Conservation (phyloP, 2,888 invertebrate species). For the Matsumyia berberina region DNA sequence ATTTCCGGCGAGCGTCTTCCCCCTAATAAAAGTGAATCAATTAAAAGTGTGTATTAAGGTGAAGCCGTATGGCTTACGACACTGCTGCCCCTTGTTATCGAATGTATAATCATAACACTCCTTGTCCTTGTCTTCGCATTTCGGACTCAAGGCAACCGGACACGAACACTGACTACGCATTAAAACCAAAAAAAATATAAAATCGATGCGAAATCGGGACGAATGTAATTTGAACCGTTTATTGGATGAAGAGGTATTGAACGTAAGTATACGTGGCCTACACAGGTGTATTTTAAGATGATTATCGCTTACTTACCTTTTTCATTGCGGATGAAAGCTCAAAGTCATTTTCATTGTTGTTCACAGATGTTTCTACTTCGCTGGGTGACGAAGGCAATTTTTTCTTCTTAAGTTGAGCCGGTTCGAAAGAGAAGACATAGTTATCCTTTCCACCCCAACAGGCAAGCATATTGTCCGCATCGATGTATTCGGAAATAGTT, state of each 20-base stretch:
- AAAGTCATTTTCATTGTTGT: constrained; percentile 57
- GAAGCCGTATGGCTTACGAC: constrained; percentile 35
- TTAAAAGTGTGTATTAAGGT: constrained; percentile 48
- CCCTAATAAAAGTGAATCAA: constrained; percentile 31
- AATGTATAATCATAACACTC: constrained; percentile 56
- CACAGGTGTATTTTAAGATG: not conserved
- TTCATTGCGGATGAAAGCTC: constrained; percentile 19
- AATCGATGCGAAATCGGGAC: constrained; percentile 51
- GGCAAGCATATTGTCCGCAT: constrained; percentile 89
- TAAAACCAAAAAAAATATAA: constrained; percentile 6
- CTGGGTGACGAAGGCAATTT: not conserved
- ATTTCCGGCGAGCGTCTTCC: constrained; percentile 25
- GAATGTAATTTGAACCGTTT: constrained; percentile 28
- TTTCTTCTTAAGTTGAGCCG: constrained; percentile 22
- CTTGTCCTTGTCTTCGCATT: constrained; percentile 44
- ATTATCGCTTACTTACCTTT: constrained; percentile 44
- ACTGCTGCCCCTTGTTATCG: constrained; percentile 28
- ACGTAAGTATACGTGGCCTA: not conserved
- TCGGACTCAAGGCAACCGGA: constrained; percentile 11
- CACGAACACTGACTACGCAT: constrained; percentile 32
- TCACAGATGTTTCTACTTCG: constrained; percentile 19
- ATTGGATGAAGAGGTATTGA: constrained; percentile 6
- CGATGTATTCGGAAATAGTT: constrained; percentile 89
- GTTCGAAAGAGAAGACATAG: constrained; percentile 84
- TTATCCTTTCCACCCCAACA: constrained; percentile 93